Conservation (phyloP, 2,113 vertebrate species). For the Lutjanus erythropterus region DNA sequence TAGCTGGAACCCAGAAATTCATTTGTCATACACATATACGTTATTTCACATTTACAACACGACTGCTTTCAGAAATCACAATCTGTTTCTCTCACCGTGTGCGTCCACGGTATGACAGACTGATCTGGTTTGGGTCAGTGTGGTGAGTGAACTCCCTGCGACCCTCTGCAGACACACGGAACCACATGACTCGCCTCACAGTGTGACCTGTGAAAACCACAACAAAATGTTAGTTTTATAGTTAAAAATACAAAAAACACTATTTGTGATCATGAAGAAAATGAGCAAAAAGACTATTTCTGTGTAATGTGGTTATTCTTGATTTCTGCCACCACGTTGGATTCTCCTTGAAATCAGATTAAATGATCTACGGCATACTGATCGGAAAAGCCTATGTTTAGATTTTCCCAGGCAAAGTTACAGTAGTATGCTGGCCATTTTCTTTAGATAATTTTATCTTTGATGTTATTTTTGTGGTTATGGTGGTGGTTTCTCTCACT, state of each 20-base stretch:
- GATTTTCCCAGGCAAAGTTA: no score
- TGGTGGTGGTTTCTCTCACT: no score
- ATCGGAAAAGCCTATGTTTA: no score
- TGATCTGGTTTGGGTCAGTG: conserved; percentile 77
- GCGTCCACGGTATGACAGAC: conserved; percentile 80
- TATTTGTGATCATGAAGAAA: no score
- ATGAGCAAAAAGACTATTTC: neutral
- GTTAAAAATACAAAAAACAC: neutral
- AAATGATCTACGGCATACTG: no score
- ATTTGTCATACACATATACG: neutral
- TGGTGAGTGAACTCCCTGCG: conserved; percentile 81
- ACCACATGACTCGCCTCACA: conserved; percentile 84
- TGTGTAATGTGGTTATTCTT: no score
- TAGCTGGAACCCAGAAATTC: conserved; percentile 59
- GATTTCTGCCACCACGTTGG: no score
- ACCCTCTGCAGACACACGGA: conserved; percentile 80
- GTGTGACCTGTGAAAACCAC: conserved; percentile 69
- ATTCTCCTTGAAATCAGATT: no score
- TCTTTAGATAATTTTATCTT: no score
- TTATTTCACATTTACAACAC: neutral
- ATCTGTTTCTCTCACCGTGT: conserved; percentile 64
- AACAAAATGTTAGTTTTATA: neutral
- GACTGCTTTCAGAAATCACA: neutral
- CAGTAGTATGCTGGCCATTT: no score
- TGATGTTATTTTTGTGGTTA: no score